phyloP scores from a whole-genome alignment of 2,888 invertebrate species.

The Perizoma affinitatum region DNA sequence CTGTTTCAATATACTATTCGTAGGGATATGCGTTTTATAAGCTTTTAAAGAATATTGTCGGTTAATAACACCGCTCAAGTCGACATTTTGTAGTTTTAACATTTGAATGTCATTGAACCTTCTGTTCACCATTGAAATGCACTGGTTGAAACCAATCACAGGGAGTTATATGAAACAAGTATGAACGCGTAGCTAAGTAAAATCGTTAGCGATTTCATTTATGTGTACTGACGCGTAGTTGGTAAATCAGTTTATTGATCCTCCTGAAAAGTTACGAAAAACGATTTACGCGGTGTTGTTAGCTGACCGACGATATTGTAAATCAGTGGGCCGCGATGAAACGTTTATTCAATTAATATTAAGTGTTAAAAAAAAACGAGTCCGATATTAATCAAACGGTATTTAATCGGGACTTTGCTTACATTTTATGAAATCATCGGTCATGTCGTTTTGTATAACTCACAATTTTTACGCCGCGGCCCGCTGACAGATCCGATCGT shows the following conservation, averaged over 20 bases:
- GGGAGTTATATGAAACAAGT: too few relatives aligned
- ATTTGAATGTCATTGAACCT: too few relatives aligned
- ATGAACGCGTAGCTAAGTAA: too few relatives aligned
- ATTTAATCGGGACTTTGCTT: constrained; percentile 39
- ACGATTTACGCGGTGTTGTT: too few relatives aligned
- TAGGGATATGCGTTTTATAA: constrained; percentile 50
- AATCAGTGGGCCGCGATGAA: constrained; percentile 46
- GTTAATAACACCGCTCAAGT: too few relatives aligned
- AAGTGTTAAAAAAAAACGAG: constrained; percentile 36
- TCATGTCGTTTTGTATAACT: constrained; percentile 26
- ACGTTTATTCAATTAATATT: constrained; percentile 35
- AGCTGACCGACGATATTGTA: constrained; percentile 11
- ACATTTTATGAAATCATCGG: constrained; percentile 31
- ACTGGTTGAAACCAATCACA: too few relatives aligned
- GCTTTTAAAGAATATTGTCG: constrained; percentile 11
- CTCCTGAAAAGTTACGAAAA: too few relatives aligned
- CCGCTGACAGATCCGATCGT: constrained; percentile 23
- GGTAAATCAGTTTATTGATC: too few relatives aligned
- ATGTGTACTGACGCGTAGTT: too few relatives aligned
- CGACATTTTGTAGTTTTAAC: too few relatives aligned
- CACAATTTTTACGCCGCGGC: constrained; percentile 38
- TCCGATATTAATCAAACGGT: constrained; percentile 38
- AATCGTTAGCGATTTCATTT: too few relatives aligned
- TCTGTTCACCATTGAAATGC: too few relatives aligned
- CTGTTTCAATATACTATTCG: constrained; percentile 60